A percentile compares a stretch with the other conserved stretches of the same genome.
Conservation (phyloP, 2,888 invertebrate genomes). For the Oeneis ivallda region DNA sequence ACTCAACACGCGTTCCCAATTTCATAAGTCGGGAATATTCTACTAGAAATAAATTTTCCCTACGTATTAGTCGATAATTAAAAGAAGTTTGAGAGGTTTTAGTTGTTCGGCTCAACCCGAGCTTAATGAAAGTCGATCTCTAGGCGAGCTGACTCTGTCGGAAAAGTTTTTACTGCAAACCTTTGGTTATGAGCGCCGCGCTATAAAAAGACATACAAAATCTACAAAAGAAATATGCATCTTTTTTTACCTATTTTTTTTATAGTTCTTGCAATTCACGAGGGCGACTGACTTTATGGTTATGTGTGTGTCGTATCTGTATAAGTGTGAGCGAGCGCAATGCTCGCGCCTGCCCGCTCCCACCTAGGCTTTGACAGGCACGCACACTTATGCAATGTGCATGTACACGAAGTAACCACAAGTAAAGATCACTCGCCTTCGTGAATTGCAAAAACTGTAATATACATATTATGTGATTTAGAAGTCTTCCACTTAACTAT, state of each 20-base stretch:
- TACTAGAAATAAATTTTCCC: background rate
- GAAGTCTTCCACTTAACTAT: too few relatives aligned
- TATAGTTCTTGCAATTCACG: background rate
- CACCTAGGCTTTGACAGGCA: too few relatives aligned
- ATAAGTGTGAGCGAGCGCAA: too few relatives aligned
- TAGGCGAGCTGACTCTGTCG: conserved; percentile 2
- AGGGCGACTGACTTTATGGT: too few relatives aligned
- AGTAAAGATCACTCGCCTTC: too few relatives aligned
- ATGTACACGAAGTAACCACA: too few relatives aligned
- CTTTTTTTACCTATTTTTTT: background rate
- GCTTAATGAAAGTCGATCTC: background rate
- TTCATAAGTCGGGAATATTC: background rate
- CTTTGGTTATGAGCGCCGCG: background rate
- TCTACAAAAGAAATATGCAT: background rate
- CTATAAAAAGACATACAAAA: background rate
- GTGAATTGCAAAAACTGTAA: too few relatives aligned
- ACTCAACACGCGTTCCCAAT: background rate
- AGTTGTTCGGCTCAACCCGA: conserved; percentile 8
- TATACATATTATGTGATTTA: too few relatives aligned
- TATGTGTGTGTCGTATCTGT: too few relatives aligned
- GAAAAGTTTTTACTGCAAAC: conserved; percentile 6
- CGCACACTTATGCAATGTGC: too few relatives aligned
- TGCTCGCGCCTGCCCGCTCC: too few relatives aligned
- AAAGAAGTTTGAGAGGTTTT: conserved; percentile 4
- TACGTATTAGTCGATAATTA: conserved; percentile 17